Evolutionary conservation across 2,113 vertebrate genomes (phyloP).

Genomic region (Tetraodon nigroviridis): DNA sequence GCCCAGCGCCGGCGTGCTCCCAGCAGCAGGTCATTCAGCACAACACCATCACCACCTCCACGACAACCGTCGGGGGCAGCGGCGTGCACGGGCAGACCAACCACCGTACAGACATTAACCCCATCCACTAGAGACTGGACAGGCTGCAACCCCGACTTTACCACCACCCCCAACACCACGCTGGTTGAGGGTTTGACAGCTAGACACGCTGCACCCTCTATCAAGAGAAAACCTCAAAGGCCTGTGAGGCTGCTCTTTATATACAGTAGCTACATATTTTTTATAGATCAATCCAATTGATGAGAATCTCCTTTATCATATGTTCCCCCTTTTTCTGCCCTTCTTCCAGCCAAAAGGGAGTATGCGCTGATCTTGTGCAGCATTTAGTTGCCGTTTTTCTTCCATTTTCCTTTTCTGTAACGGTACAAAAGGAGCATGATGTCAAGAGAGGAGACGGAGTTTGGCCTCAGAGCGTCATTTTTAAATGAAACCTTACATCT

Average conservation of each 20-base stretch:
- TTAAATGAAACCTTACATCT: slow-evolving; percentile 29
- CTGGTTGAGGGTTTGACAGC: slow-evolving; percentile 47
- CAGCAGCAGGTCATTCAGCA: slow-evolving; percentile 99
- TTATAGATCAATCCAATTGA: slow-evolving; percentile 79
- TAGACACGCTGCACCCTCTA: slow-evolving; percentile 51
- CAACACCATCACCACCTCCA: slow-evolving; percentile 98
- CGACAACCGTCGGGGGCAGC: slow-evolving; percentile 86
- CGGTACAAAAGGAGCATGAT: slow-evolving; percentile 75
- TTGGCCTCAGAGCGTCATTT: slow-evolving; percentile 33
- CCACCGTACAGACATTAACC: slow-evolving; percentile 96
- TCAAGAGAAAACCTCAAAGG: slow-evolving; percentile 74
- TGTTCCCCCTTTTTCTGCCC: slow-evolving; percentile 22
- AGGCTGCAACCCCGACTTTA: slow-evolving; percentile 29
- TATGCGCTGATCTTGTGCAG: slow-evolving; percentile 81
- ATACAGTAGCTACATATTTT: slow-evolving; percentile 79
- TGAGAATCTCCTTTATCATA: slow-evolving; percentile 40
- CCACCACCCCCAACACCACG: slow-evolving; percentile 10
- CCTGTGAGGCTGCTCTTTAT: slow-evolving; percentile 81
- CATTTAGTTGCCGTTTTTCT: slow-evolving; percentile 64
- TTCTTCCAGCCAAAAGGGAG: slow-evolving; percentile 77
- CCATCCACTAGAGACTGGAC: slow-evolving; percentile 85
- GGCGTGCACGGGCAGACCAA: slow-evolving; percentile 87
- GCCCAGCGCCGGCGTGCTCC: slow-evolving; percentile 86
- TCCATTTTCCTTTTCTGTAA: slow-evolving; percentile 71
- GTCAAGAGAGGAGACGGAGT: slow-evolving; percentile 31